Evolutionary conservation across 2,113 vertebrate genomes (phyloP).

Genomic region (Merops nubicus): DNA sequence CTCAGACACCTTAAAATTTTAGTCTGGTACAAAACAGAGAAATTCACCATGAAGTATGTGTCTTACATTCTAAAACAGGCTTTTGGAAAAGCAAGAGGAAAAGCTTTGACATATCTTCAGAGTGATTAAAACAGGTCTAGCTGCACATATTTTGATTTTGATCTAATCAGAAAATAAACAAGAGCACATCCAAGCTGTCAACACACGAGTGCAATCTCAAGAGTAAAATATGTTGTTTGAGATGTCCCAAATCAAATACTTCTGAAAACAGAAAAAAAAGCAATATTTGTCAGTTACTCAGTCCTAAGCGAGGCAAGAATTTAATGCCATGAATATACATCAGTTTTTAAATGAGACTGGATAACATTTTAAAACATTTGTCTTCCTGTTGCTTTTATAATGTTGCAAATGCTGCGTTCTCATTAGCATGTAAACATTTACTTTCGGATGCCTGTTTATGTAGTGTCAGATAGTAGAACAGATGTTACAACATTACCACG

Average conservation of each 20-base stretch:
- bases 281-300: not conserved
- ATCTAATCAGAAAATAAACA: conserved; percentile 45
- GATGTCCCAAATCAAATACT: conserved; percentile 9
- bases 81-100: conserved; percentile 7
- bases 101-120: not conserved
- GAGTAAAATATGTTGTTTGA: conserved; percentile 6
- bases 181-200: conserved; percentile 38
- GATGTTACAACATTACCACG: not conserved
- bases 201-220: not conserved
- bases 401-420: not conserved
- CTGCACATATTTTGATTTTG: conserved; percentile 42
- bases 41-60: rapidly evolving
- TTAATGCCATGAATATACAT: not conserved
- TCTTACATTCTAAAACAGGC: not conserved
- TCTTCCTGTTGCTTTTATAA: not conserved
- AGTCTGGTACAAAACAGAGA: not conserved
- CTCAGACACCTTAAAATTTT: not conserved
- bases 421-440: not conserved
- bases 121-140: conserved; percentile 9
- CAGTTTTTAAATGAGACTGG: not conserved
- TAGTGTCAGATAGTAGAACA: not conserved
- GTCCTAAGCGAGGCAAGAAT: not conserved
- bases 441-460: not conserved
- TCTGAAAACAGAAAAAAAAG: not conserved
- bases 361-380: not conserved